Percentiles rank a stretch among this genome's conserved stretches.
phyloP scores from a whole-genome alignment of 2,113 vertebrate species.

The Aptenodytes patagonicus region DNA sequence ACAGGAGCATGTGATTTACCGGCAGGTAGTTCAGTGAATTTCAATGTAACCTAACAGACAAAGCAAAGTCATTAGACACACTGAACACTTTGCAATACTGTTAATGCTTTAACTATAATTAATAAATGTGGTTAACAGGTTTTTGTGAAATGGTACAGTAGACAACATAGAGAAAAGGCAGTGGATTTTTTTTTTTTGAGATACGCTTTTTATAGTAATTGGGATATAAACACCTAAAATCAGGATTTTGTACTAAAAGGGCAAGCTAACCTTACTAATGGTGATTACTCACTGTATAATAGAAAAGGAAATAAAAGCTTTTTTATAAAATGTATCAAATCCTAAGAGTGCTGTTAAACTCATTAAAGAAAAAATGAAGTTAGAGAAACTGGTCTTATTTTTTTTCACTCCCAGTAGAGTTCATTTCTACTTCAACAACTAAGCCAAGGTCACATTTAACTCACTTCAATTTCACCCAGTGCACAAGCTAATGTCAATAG shows the following conservation, averaged over 20 bases:
- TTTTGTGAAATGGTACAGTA: constrained; percentile 26
- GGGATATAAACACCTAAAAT: constrained; percentile 67
- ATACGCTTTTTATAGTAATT: constrained; percentile 55
- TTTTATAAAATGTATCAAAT: constrained; percentile 82
- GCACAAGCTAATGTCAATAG: constrained; percentile 87
- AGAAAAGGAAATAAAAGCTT: constrained; percentile 79
- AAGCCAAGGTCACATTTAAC: constrained; percentile 89
- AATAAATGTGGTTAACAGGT: not conserved
- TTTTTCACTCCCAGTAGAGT: constrained; percentile 81
- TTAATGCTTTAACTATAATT: not conserved
- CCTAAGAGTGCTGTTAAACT: constrained; percentile 84
- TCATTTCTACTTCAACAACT: constrained; percentile 88
- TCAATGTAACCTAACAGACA: not conserved
- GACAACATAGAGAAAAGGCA: not conserved
- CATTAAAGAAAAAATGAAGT: constrained; percentile 86
- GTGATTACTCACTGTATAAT: constrained; percentile 77
- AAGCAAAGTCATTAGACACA: constrained; percentile 23
- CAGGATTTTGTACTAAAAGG: constrained; percentile 73
- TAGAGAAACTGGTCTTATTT: constrained; percentile 83
- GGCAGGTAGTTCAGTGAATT: not conserved
- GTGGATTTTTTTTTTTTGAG: not conserved
- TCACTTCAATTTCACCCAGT: constrained; percentile 87
- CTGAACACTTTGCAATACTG: not conserved
- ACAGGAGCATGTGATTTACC: not conserved
- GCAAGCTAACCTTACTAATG: constrained; percentile 76